Evolutionary conservation across 2,113 vertebrate genomes (phyloP).

Genomic region (Cichladusa arquata): DNA sequence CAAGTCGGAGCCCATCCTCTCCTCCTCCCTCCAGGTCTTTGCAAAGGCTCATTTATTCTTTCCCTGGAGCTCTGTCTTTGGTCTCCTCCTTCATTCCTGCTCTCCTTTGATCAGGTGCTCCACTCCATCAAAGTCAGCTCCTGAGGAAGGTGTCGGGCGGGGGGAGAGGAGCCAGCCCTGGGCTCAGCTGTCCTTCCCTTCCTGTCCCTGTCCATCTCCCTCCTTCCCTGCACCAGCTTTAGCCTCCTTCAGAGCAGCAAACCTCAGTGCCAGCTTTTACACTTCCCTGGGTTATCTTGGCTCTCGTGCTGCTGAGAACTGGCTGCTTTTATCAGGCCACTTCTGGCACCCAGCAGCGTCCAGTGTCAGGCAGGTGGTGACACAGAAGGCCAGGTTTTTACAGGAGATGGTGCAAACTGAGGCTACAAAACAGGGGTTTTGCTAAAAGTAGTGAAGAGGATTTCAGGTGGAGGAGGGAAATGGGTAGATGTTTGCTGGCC

Average conservation of each 20-base stretch:
- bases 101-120: conserved; percentile 6
- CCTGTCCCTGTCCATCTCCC: background rate
- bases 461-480: background rate
- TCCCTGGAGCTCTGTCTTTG: conserved; percentile 41
- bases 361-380: background rate
- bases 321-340: background rate
- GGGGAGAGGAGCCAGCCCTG: conserved; percentile 8
- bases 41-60: conserved; percentile 46
- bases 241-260: background rate
- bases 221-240: background rate
- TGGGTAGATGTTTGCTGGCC: background rate
- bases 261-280: background rate
- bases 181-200: background rate
- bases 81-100: conserved; percentile 37
- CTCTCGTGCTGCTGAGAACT: background rate
- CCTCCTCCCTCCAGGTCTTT: background rate
- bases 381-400: background rate
- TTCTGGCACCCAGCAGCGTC: background rate
- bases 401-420: background rate
- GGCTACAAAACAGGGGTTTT: background rate
- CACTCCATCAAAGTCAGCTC: conserved; percentile 11
- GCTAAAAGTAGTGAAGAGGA: background rate
- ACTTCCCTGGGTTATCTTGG: background rate
- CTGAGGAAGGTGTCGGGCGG: background rate
- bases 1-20: background rate